These are phyloP conservation scores for Macrosiphum euphorbiae DNA, from an alignment of 2,888 invertebrate species.

Conservation along the genomic window DNA sequence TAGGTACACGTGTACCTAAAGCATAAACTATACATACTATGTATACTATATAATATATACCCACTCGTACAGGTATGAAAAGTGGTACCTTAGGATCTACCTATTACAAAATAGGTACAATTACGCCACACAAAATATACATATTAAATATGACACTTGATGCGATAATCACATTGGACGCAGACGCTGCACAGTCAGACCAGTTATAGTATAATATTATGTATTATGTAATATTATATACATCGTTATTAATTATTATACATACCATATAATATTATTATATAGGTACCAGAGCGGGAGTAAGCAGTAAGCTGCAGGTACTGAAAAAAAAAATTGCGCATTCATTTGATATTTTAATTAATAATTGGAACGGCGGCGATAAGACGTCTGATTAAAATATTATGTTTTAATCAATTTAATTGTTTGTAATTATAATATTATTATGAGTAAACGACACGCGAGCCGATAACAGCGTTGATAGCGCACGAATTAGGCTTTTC, in stretches of 20 bases:
- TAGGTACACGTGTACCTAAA: background rate
- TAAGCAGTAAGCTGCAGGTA: background rate
- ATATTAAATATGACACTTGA: conserved; percentile 1
- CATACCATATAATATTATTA: background rate
- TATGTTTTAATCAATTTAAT: conserved; percentile 65
- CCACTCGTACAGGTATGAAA: background rate
- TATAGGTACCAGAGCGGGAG: background rate
- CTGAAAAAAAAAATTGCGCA: conserved; percentile 1
- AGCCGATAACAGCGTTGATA: conserved; percentile 62
- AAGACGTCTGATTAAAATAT: conserved; percentile 62
- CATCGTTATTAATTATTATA: background rate
- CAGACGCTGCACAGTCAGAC: background rate
- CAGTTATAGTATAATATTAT: background rate
- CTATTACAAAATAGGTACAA: background rate
- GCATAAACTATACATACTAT: background rate
- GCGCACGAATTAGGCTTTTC: conserved; percentile 63
- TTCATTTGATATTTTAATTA: conserved; percentile 64
- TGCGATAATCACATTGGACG: background rate
- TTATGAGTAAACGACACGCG: conserved; percentile 62
- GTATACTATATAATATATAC: background rate
- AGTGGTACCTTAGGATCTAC: too few relatives aligned
- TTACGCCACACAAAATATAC: background rate
- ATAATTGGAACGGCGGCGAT: conserved; percentile 60
- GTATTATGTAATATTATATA: background rate
- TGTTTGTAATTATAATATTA: conserved; percentile 60